A percentile compares a stretch with the other conserved stretches of the same genome.
Conservation (phyloP, 2,797 vertebrate genomes). For the Xiphophorus birchmanni region DNA sequence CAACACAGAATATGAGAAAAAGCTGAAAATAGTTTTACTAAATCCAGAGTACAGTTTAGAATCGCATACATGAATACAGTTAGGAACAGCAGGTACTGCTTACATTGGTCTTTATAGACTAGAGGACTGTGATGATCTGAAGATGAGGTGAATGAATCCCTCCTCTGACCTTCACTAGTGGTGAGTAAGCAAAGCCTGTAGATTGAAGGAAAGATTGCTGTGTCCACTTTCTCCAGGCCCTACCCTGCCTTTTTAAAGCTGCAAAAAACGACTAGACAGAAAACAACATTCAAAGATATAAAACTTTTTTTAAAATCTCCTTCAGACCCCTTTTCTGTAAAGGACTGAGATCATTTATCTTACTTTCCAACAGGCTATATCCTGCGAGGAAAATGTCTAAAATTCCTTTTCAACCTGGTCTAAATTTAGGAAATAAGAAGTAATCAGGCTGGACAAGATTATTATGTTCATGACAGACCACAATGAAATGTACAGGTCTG, state of each 20-base stretch:
- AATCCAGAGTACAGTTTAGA: conserved; percentile 43
- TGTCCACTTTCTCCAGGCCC: conserved; percentile 61
- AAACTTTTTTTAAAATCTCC: conserved; percentile 61
- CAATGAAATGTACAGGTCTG: background rate
- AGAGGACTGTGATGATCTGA: conserved; percentile 55
- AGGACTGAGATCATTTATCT: conserved; percentile 74
- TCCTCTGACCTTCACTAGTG: conserved; percentile 74
- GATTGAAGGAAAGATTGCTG: conserved; percentile 68
- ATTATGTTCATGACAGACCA: conserved; percentile 53
- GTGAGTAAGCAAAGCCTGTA: conserved; percentile 74
- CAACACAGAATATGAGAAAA: conserved; percentile 60
- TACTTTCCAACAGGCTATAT: conserved; percentile 66
- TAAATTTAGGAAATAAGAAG: conserved; percentile 65
- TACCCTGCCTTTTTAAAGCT: conserved; percentile 75
- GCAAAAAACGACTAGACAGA: conserved; percentile 73
- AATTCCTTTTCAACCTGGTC: conserved; percentile 73
- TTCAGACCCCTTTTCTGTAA: conserved; percentile 55
- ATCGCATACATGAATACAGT: conserved; percentile 55
- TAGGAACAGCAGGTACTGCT: conserved; percentile 34
- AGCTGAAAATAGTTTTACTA: conserved; percentile 42
- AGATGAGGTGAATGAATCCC: conserved; percentile 74
- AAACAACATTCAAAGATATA: conserved; percentile 63
- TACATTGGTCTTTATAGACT: conserved; percentile 32
- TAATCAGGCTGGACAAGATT: conserved; percentile 56
- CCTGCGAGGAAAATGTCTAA: conserved; percentile 72